Conservation (phyloP, 2,888 invertebrate genomes). For the Tryphoninae sp. region DNA sequence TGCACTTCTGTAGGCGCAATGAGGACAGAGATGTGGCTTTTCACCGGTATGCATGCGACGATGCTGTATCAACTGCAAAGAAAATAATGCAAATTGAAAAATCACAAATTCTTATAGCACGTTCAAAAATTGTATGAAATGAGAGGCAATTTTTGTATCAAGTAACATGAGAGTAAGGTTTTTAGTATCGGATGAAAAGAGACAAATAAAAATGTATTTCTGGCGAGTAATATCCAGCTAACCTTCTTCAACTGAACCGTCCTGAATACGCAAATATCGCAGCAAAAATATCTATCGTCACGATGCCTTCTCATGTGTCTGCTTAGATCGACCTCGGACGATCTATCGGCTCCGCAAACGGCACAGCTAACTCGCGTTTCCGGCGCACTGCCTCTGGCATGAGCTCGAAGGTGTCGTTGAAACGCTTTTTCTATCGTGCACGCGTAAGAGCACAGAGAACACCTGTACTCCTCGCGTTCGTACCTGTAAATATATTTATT, state of each 20-base stretch:
- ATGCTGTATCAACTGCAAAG: slow-evolving; percentile 82
- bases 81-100: slow-evolving; percentile 26
- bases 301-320: slow-evolving; percentile 83
- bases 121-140: too few species aligned
- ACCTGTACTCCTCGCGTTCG: slow-evolving; percentile 83
- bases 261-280: slow-evolving; percentile 83
- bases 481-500: slow-evolving; percentile 76
- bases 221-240: slow-evolving; percentile 18
- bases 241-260: slow-evolving; percentile 84
- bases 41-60: slow-evolving; percentile 84
- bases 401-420: slow-evolving; percentile 82
- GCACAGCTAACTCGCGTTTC: slow-evolving; percentile 82
- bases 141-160: too few species aligned
- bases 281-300: slow-evolving; percentile 82
- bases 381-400: slow-evolving; percentile 80
- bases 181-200: too few species aligned
- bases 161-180: too few species aligned
- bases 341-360: slow-evolving; percentile 83
- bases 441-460: slow-evolving; percentile 83
- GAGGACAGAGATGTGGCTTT: slow-evolving; percentile 83
- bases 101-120: not conserved
- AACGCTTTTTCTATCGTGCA: slow-evolving; percentile 84
- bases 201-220: too few species aligned
- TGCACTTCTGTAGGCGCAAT: slow-evolving; percentile 83
- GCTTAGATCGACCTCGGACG: slow-evolving; percentile 82